Percentiles rank a stretch among this genome's conserved stretches.
Conservation (phyloP, 2,113 vertebrate species). For the Anseranas semipalmata region DNA sequence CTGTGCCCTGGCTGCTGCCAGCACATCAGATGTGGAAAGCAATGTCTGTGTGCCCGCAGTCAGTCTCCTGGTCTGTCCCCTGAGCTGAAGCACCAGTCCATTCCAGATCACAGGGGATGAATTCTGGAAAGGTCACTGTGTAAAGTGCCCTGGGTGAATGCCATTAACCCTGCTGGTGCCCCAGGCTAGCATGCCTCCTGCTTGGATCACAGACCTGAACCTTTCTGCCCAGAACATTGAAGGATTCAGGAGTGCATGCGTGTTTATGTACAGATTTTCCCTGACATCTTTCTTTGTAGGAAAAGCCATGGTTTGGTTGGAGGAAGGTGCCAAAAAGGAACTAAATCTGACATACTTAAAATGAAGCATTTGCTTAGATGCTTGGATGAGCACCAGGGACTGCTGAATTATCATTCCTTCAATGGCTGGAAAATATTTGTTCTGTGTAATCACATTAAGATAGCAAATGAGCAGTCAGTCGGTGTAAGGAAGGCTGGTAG, state of each 20-base stretch:
- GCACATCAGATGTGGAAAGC: fast-evolving
- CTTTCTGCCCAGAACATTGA: background rate
- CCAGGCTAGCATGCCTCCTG: fast-evolving
- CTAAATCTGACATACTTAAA: background rate
- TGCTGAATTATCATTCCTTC: background rate
- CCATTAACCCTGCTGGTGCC: background rate
- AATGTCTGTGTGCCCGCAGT: background rate
- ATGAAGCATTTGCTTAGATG: background rate
- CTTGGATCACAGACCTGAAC: background rate
- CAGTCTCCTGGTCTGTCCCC: background rate
- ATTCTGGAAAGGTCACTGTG: background rate
- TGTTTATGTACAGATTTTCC: background rate
- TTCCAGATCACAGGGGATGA: background rate
- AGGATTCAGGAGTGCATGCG: background rate
- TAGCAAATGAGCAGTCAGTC: too few relatives aligned
- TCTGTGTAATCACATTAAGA: background rate
- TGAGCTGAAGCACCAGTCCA: background rate
- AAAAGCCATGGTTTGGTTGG: background rate
- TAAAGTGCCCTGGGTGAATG: background rate
- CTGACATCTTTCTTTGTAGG: background rate
- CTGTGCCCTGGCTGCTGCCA: background rate
- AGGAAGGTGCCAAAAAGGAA: background rate
- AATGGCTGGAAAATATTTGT: background rate
- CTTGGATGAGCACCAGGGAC: background rate
- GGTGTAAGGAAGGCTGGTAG: too few relatives aligned